A percentile compares a stretch with the other conserved stretches of the same genome.
These are phyloP conservation scores for Acipenser ruthenus DNA, from an alignment of 2,797 vertebrate species.

Conservation along the genomic window DNA sequence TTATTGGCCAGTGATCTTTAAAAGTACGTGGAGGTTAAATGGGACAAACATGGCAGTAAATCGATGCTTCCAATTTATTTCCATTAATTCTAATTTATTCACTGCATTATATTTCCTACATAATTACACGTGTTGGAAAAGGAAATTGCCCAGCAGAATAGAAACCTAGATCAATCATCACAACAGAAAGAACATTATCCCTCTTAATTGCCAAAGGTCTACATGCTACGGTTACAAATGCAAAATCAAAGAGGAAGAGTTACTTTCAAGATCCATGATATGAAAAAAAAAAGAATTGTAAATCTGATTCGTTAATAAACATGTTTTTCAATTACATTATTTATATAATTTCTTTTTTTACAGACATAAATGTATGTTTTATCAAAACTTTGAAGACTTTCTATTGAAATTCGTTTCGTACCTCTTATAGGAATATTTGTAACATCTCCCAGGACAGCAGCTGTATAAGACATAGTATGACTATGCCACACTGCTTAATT, in stretches of 20 bases:
- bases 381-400: no score
- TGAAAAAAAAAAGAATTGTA: no score
- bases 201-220: constrained; percentile 56
- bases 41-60: constrained; percentile 54
- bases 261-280: neutral
- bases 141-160: constrained; percentile 61
- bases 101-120: constrained; percentile 58
- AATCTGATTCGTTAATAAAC: no score
- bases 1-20: constrained; percentile 3
- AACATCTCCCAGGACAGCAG: no score
- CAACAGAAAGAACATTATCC: constrained; percentile 43
- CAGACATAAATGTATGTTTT: no score
- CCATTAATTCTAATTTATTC: constrained; percentile 67
- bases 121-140: constrained; percentile 65
- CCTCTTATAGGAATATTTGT: no score
- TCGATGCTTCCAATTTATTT: constrained; percentile 55
- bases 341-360: no score
- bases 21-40: constrained; percentile 42
- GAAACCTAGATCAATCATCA: constrained; percentile 55
- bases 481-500: no score
- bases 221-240: constrained; percentile 20
- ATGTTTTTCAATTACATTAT: no score
- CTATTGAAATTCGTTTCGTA: no score
- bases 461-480: no score
- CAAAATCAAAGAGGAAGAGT: neutral